phyloP scores from a whole-genome alignment of 2,888 invertebrate genomes.

The Caenorhabditis doughertyi region DNA sequence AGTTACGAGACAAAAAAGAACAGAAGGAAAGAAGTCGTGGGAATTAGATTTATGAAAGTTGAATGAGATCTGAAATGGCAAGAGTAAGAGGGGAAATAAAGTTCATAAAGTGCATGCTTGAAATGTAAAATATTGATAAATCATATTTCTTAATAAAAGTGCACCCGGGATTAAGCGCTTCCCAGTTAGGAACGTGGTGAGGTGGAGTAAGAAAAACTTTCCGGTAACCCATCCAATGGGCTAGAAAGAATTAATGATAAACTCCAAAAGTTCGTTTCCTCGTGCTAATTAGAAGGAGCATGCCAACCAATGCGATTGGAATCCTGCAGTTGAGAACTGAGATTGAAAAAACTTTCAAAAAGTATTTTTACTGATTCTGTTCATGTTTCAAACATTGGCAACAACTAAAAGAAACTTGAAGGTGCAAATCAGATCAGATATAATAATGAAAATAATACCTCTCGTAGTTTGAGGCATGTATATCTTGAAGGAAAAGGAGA shows the following conservation, averaged over 20 bases:
- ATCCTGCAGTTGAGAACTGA: too few relatives aligned
- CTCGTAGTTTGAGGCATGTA: slow-evolving; percentile 30
- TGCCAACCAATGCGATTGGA: too few relatives aligned
- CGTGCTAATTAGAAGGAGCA: too few relatives aligned
- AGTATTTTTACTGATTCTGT: too few relatives aligned
- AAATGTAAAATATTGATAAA: not conserved
- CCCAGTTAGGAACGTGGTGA: too few relatives aligned
- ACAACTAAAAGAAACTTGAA: not conserved
- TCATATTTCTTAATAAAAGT: not conserved
- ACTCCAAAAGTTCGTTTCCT: too few relatives aligned
- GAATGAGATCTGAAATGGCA: not conserved
- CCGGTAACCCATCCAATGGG: too few relatives aligned
- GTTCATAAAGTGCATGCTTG: not conserved
- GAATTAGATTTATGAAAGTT: slow-evolving; percentile 32
- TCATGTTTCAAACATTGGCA: too few relatives aligned
- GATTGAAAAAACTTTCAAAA: too few relatives aligned
- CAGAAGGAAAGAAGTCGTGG: not conserved
- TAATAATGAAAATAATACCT: not conserved
- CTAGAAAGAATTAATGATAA: too few relatives aligned
- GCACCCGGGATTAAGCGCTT: too few relatives aligned
- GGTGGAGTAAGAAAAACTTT: too few relatives aligned
- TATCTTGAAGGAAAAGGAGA: not conserved
- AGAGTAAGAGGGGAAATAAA: not conserved
- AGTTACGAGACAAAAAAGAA: not conserved
- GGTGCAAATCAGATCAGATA: not conserved